Evolutionary conservation across 2,888 invertebrate species (phyloP).

Genomic region (Dascillus cervinus): DNA sequence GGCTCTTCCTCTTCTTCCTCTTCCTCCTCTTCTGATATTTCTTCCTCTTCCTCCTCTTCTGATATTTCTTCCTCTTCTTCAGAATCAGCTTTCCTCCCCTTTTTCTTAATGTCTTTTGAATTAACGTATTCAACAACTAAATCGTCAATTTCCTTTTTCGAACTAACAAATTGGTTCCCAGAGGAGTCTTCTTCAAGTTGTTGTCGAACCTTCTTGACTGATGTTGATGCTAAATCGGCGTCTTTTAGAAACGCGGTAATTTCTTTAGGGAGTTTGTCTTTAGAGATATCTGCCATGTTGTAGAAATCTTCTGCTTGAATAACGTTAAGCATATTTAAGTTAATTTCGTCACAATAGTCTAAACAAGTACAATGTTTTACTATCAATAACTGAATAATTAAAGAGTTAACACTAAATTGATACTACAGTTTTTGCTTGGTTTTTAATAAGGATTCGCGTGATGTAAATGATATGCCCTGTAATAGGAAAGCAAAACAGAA

Average conservation of each 20-base stretch:
- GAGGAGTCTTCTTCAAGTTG: conserved; percentile 76
- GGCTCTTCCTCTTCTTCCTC: conserved; percentile 41
- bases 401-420: too few species aligned
- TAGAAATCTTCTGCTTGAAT: too few species aligned
- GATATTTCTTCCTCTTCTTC: conserved; percentile 46
- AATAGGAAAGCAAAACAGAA: too few species aligned
- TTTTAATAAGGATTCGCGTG: too few species aligned
- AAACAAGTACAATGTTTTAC: too few species aligned
- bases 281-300: conserved; percentile 75
- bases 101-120: conserved; percentile 40
- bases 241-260: conserved; percentile 80
- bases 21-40: conserved; percentile 25
- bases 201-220: conserved; percentile 83
- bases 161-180: conserved; percentile 62
- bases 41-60: conserved; percentile 44
- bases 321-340: too few species aligned
- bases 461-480: too few species aligned
- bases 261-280: conserved; percentile 66
- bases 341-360: too few species aligned
- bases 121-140: conserved; percentile 73
- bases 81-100: conserved; percentile 41
- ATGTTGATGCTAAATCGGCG: conserved; percentile 75
- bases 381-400: too few species aligned
- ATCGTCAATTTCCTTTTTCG: conserved; percentile 82
- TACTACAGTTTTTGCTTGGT: too few species aligned